These are phyloP conservation scores for Ammodytes dubius DNA, from an alignment of 2,113 vertebrate genomes.

Conservation along the genomic window DNA sequence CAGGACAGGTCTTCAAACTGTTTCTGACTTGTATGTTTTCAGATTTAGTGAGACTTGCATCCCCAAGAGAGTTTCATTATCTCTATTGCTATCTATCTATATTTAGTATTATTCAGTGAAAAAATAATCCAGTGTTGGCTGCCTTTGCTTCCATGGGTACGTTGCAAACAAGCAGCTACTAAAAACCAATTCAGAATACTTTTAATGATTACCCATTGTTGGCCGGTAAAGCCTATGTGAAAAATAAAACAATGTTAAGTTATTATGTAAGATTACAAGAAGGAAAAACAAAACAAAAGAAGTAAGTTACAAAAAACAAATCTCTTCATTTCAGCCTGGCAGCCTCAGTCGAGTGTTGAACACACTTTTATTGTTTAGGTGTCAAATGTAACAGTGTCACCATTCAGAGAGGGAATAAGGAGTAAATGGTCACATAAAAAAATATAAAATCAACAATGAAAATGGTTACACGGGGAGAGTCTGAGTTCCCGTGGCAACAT, in stretches of 20 bases:
- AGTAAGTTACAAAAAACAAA: constrained; percentile 7
- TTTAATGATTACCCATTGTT: neutral
- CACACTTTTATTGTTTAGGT: constrained; percentile 85
- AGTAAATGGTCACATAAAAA: constrained; percentile 86
- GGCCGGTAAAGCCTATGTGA: neutral
- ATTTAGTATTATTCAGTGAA: too few species aligned
- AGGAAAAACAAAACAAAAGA: constrained; percentile 1
- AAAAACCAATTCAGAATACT: neutral
- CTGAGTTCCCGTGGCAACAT: constrained; percentile 70
- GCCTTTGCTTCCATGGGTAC: neutral
- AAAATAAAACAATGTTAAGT: neutral
- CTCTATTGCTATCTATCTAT: too few species aligned
- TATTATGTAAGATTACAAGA: neutral
- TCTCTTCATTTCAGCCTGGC: constrained; percentile 13
- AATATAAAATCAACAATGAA: constrained; percentile 87
- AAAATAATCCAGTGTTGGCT: neutral
- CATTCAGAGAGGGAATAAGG: constrained; percentile 79
- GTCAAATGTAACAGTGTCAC: constrained; percentile 85
- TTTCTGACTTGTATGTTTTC: neutral
- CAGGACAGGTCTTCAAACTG: neutral
- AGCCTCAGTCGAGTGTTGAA: constrained; percentile 74
- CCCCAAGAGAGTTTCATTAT: neutral
- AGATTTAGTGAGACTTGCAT: neutral
- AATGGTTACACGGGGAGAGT: constrained; percentile 73
- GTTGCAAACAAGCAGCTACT: neutral